Evolutionary conservation across 2,113 vertebrate species (phyloP).

Genomic region (Neotragus pygmaeus): DNA sequence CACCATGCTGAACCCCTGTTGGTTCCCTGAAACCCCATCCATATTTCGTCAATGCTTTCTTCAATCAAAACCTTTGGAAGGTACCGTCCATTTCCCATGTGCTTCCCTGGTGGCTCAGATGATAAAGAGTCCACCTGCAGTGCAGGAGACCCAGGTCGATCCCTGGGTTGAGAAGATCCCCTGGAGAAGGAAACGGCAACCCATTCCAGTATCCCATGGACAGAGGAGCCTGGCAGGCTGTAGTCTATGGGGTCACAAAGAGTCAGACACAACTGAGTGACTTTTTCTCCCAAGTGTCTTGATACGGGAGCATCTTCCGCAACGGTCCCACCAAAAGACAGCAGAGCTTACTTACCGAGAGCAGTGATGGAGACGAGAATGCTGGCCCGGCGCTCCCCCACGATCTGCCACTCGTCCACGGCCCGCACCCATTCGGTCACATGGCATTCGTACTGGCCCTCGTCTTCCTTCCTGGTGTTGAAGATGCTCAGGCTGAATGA

Average conservation of each 20-base stretch:
- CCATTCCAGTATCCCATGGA: neutral
- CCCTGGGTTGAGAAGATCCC: neutral
- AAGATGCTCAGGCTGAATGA: slow-evolving; percentile 89
- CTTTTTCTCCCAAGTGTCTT: neutral
- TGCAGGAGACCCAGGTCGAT: neutral
- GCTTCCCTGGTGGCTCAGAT: neutral
- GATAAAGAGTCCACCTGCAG: neutral
- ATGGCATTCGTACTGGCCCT: slow-evolving; percentile 92
- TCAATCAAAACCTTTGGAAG: neutral
- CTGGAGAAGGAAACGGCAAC: neutral
- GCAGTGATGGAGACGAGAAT: slow-evolving; percentile 88
- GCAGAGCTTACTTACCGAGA: slow-evolving; percentile 86
- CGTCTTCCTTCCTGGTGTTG: slow-evolving; percentile 89
- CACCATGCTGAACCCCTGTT: neutral
- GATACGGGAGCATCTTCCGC: fast-evolving
- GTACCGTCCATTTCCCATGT: neutral
- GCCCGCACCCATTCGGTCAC: slow-evolving; percentile 90
- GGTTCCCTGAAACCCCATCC: neutral
- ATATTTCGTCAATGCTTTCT: neutral
- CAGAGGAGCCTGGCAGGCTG: neutral
- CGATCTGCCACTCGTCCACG: slow-evolving; percentile 89
- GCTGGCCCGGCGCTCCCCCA: slow-evolving; percentile 86
- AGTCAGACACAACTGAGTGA: neutral
- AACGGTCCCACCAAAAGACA: fast-evolving
- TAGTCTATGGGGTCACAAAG: neutral